Evolutionary conservation across 2,797 vertebrate species (phyloP), one percentile per base, ranked within the genome.

Genomic region (Clarias fuscus): DNA sequence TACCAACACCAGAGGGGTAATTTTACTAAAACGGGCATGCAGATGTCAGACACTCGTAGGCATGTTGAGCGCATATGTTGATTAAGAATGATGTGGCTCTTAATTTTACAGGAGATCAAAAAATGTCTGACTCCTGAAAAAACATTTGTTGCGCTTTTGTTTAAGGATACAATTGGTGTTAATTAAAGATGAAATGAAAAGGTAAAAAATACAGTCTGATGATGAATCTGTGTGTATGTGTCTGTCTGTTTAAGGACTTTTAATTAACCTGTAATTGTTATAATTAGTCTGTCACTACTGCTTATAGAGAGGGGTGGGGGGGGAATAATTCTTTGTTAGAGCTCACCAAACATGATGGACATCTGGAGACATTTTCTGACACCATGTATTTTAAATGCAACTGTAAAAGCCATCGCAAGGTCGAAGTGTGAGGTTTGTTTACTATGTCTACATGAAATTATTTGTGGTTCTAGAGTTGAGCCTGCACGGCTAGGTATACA

Each of bases 101-200:
- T 86, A 94, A 94, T 93, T 93, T 90, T 93, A 90, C 93, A 92
- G 93, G 92, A 91, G 92, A 84, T 93, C 90, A 93, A 94, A 92
- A 94, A 92, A 94, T 95, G 94, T 96, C 92, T 90, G 93, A 93
- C 89, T 93, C 94, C 94, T 92, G 90, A 91, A 94, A 91, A 94
- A 95, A 95, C 94, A 93, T 95, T 96, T 96, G 90, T 95, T 96
- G 95, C 96, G 96, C 93, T 95, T 96, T 94, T 96, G 95, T 96
- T 95, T 92, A 93, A 95, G 95, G 93, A 92, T 94, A 92, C 91
- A 94, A 94, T 97, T 96, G 95, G 93, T 96, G 96, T 97, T 97
- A 96, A 97, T 97, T 94, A 97, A 95, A 96, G 92, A 93, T 89
- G 91, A 90, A 90, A 89, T 83, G 64, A 87, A 88, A 90, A 53